Conservation (phyloP, 2,113 vertebrate species). For the Caloenas nicobarica region DNA sequence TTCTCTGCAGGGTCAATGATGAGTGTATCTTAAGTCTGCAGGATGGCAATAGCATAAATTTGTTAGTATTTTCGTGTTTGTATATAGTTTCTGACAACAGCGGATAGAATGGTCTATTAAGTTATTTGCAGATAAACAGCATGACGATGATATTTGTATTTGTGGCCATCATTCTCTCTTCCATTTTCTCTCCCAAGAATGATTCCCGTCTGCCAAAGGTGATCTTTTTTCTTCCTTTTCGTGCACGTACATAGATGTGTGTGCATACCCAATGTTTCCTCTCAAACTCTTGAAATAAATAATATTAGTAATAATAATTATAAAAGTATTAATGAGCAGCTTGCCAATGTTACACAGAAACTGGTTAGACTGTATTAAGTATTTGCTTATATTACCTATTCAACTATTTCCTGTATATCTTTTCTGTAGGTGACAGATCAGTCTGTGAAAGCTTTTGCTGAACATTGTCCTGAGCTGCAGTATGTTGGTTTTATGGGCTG, state of each 20-base stretch:
- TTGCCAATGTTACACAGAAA: not conserved
- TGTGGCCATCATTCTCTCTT: not conserved
- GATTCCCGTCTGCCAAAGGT: not conserved
- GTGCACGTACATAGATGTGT: not conserved
- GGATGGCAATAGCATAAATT: not conserved
- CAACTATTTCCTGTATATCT: not conserved
- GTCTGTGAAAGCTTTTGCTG: slow-evolving; percentile 92
- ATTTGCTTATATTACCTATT: not conserved
- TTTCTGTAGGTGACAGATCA: slow-evolving; percentile 89
- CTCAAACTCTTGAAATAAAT: not conserved
- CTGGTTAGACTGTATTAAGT: not conserved
- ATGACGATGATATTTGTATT: not conserved
- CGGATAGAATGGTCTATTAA: not conserved
- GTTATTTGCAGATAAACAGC: not conserved
- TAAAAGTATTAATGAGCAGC: not conserved
- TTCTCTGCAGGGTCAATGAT: not conserved
- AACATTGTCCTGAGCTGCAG: slow-evolving; percentile 93
- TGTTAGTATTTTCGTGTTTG: not conserved
- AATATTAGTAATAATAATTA: not conserved
- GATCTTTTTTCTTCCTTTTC: not conserved
- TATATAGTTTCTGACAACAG: not conserved
- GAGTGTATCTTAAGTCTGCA: not conserved
- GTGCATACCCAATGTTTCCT: not conserved
- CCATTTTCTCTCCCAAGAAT: not conserved
- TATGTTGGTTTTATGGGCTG: slow-evolving; percentile 99